Conservation (phyloP, 1,140 invertebrate genomes). For the Tribolium madens region DNA sequence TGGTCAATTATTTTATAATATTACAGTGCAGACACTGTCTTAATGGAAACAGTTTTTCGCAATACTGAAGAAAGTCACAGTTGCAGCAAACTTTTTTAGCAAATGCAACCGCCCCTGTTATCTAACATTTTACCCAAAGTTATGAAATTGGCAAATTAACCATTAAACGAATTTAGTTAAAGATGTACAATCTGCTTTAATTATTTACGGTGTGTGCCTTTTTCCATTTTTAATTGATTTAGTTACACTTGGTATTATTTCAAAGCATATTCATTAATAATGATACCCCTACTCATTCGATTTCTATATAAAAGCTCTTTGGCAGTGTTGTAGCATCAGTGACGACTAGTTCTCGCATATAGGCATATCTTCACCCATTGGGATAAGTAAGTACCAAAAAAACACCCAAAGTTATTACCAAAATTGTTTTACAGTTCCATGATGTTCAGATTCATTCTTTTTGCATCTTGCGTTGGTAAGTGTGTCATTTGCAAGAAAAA, state of each 20-base stretch:
- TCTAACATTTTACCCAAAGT: background rate
- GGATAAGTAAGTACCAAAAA: slow-evolving; percentile 7
- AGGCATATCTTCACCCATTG: background rate
- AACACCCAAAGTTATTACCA: background rate
- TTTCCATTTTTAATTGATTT: slow-evolving; percentile 32
- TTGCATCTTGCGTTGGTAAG: slow-evolving; percentile 39
- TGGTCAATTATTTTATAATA: too few relatives aligned
- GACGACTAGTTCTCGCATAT: slow-evolving; percentile 9
- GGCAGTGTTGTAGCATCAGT: background rate
- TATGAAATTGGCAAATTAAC: slow-evolving; percentile 30
- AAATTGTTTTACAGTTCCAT: background rate
- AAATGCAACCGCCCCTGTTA: slow-evolving; percentile 17
- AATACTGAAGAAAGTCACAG: background rate
- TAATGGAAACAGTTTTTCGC: background rate
- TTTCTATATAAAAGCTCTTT: background rate
- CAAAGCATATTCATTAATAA: slow-evolving; percentile 13
- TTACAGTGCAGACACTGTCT: background rate
- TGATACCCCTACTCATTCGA: background rate
- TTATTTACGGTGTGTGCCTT: slow-evolving; percentile 27
- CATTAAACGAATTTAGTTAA: slow-evolving; percentile 8
- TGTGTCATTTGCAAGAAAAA: background rate
- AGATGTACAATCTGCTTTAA: slow-evolving; percentile 28
- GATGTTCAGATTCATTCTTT: slow-evolving; percentile 42
- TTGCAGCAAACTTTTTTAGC: background rate
- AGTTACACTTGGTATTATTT: slow-evolving; percentile 13